Conservation (phyloP, 2,113 vertebrate genomes). For the Phoxinus phoxinus region DNA sequence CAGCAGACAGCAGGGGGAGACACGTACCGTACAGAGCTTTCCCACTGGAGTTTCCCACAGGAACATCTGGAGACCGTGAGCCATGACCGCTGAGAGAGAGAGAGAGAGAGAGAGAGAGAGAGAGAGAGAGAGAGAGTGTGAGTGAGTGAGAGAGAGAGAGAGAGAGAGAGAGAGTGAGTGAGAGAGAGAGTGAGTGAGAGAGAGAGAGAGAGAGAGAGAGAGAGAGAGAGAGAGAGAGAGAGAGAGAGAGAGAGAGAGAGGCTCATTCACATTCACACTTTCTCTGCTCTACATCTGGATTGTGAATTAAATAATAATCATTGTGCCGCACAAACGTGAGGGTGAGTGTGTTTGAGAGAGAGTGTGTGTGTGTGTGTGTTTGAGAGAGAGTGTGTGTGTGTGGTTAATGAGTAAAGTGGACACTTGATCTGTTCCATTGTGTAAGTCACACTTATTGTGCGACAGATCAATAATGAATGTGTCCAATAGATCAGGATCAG, state of each 20-base stretch:
- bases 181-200: background rate
- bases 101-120: background rate
- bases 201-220: background rate
- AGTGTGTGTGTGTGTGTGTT: background rate
- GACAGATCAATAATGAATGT: conserved; percentile 61
- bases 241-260: too few species aligned
- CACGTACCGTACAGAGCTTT: conserved; percentile 73
- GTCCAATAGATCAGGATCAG: conserved; percentile 2
- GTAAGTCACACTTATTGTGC: conserved; percentile 51
- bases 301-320: background rate
- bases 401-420: conserved; percentile 44
- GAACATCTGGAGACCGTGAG: conserved; percentile 63
- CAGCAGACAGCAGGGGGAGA: background rate
- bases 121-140: conserved; percentile 43
- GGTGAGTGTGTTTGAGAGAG: conserved; percentile 39
- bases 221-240: too few species aligned
- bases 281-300: background rate
- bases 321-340: background rate
- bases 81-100: conserved; percentile 64
- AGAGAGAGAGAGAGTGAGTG: background rate
- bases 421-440: conserved; percentile 60
- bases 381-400: conserved; percentile 33
- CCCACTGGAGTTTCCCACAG: conserved; percentile 63
- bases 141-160: conserved; percentile 38
- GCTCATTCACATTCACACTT: background rate